Conservation (phyloP, 2,797 vertebrate species). For the Lithobates sylvaticus region DNA sequence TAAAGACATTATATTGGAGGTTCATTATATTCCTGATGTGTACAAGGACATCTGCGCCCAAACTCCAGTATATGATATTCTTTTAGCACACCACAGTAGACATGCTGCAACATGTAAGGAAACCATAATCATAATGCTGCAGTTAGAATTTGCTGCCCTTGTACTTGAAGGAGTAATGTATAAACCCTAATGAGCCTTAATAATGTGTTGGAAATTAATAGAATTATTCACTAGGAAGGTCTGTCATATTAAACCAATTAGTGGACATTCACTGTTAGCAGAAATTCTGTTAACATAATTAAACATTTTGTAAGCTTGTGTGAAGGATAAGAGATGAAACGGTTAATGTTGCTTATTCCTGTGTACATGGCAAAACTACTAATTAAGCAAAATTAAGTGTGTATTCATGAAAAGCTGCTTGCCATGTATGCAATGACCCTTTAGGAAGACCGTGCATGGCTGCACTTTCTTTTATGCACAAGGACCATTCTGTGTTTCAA, state of each 20-base stretch:
- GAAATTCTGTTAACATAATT: background rate
- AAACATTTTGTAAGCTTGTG: background rate
- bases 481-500: conserved; percentile 10
- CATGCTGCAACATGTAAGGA: background rate
- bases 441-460: conserved; percentile 1
- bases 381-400: conserved; percentile 13
- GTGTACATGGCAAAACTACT: conserved; percentile 29
- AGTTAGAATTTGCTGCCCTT: too few relatives aligned
- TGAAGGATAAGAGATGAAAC: background rate
- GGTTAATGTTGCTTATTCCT: background rate
- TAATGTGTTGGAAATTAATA: too few relatives aligned
- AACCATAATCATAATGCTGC: too few relatives aligned
- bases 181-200: too few relatives aligned
- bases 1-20: too few relatives aligned
- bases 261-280: background rate
- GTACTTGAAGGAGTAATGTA: too few relatives aligned
- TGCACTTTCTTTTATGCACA: background rate
- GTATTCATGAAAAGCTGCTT: conserved; percentile 23
- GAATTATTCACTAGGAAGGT: too few relatives aligned
- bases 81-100: background rate
- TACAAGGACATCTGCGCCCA: too few relatives aligned
- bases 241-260: background rate
- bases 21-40: too few relatives aligned
- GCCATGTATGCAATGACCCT: conserved; percentile 7
- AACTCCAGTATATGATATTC: too few relatives aligned